phyloP scores from a whole-genome alignment of 2,113 vertebrate genomes.

The Aldabrachelys gigantea region DNA sequence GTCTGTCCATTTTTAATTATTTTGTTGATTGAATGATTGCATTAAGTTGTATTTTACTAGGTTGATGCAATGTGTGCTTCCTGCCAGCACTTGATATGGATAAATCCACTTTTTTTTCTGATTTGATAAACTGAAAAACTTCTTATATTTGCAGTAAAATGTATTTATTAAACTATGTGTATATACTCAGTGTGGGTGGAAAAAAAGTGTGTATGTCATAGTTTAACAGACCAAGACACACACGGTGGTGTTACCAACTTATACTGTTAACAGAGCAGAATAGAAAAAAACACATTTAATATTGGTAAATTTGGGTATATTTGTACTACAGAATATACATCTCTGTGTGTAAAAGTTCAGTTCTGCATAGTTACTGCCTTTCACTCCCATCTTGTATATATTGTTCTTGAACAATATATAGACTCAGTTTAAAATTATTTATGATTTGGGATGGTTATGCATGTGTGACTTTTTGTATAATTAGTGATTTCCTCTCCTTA shows the following conservation, averaged over 20 bases:
- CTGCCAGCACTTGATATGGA: slow-evolving; percentile 77
- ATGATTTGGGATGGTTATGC: background rate
- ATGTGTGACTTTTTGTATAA: background rate
- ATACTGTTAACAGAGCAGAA: background rate
- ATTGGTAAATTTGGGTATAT: accelerated
- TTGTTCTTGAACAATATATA: background rate
- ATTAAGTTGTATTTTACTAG: slow-evolving; percentile 63
- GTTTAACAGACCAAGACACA: slow-evolving; percentile 1
- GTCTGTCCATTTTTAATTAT: slow-evolving; percentile 80
- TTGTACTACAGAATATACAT: background rate
- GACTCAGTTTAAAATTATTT: background rate
- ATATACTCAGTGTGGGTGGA: slow-evolving; percentile 10
- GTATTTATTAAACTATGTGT: background rate
- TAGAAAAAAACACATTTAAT: background rate
- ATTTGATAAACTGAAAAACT: slow-evolving; percentile 75
- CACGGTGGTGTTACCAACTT: background rate
- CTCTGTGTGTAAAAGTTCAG: background rate
- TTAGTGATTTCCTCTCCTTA: accelerated
- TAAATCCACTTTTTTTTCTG: slow-evolving; percentile 73
- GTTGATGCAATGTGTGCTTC: slow-evolving; percentile 70
- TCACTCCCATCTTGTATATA: background rate
- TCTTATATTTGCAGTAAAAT: slow-evolving; percentile 66
- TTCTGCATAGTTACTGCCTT: background rate
- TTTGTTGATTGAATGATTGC: slow-evolving; percentile 80
- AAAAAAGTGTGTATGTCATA: slow-evolving; percentile 16